phyloP scores from a whole-genome alignment of 2,113 vertebrate species.

The Irena cyanogastra region DNA sequence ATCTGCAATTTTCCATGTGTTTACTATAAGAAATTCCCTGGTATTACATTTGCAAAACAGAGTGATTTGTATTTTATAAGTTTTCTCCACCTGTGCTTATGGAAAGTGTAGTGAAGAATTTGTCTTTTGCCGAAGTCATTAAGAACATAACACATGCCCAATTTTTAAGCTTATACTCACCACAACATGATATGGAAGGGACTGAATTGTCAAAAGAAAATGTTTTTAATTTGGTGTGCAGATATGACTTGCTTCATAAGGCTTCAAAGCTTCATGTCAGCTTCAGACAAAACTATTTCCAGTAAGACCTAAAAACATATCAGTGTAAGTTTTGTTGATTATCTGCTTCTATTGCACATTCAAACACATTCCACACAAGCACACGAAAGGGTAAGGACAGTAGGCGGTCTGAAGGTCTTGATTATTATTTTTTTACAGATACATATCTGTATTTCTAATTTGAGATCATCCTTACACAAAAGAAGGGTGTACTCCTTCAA shows the following conservation, averaged over 20 bases:
- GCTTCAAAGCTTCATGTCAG: background rate
- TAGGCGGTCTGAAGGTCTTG: background rate
- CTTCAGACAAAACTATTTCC: background rate
- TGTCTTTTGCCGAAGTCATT: background rate
- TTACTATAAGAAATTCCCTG: background rate
- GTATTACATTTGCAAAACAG: background rate
- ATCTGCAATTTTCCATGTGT: background rate
- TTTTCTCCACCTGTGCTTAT: background rate
- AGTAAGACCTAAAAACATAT: background rate
- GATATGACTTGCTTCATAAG: background rate
- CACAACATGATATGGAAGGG: background rate
- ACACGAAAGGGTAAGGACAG: background rate
- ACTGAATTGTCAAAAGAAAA: background rate
- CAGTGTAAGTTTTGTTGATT: background rate
- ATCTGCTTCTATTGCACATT: background rate
- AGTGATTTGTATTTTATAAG: background rate
- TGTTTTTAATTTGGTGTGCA: background rate
- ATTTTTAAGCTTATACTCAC: background rate
- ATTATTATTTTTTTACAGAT: background rate
- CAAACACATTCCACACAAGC: background rate
- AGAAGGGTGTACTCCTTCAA: background rate
- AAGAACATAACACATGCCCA: background rate
- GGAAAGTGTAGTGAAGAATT: background rate
- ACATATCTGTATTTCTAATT: background rate
- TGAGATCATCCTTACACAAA: background rate